These are phyloP conservation scores for Nasua narica DNA, from an alignment of 2,797 vertebrate species.

Conservation along the genomic window DNA sequence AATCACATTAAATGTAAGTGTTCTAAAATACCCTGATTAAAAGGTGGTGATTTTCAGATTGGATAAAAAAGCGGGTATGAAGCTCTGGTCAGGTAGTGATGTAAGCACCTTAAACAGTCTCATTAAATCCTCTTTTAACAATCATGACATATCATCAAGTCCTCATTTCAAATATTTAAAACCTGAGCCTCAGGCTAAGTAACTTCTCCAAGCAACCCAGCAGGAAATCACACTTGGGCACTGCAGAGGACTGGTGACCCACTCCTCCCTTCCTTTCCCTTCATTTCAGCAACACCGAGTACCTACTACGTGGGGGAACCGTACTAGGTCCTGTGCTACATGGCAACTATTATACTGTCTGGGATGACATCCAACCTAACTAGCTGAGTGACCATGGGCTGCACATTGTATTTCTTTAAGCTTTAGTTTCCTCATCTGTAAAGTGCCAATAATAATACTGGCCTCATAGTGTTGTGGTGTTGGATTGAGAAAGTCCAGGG, in stretches of 20 bases:
- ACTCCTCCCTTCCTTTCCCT: neutral
- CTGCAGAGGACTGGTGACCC: rapidly evolving
- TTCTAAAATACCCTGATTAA: neutral
- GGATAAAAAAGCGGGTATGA: neutral
- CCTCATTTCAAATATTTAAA: neutral
- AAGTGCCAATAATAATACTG: neutral
- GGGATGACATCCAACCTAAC: neutral
- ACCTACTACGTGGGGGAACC: neutral
- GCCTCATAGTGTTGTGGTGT: neutral
- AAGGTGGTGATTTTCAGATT: neutral
- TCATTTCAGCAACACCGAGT: too few relatives aligned
- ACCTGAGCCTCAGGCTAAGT: neutral
- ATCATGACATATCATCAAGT: neutral
- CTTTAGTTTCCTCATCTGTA: neutral
- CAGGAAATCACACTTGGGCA: neutral
- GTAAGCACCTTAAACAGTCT: neutral
- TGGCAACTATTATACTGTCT: neutral
- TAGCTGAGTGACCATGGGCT: neutral
- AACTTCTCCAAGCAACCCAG: neutral
- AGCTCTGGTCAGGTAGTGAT: neutral
- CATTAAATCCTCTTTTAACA: neutral
- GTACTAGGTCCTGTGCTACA: neutral
- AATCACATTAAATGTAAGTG: neutral
- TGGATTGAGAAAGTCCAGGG: neutral
- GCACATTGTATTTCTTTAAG: neutral